Percentiles rank a stretch among this genome's conserved stretches.
These are phyloP conservation scores for Echinops telfairi DNA, from an alignment of 2,113 vertebrate genomes.

Conservation along the genomic window DNA sequence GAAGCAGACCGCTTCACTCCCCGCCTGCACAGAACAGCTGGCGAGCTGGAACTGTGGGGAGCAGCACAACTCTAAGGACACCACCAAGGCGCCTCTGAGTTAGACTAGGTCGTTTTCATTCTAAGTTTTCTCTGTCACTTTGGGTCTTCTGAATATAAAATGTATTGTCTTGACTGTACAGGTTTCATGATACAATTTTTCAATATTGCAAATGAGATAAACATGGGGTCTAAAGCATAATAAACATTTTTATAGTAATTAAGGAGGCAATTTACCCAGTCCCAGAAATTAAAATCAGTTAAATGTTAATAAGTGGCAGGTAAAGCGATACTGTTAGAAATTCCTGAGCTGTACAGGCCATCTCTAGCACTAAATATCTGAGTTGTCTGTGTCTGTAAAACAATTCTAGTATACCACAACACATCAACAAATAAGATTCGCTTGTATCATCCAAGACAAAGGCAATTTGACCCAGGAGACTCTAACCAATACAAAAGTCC, in stretches of 20 bases:
- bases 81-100: not conserved
- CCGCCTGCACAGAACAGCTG: no score
- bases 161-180: constrained; percentile 19
- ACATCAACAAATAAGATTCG: constrained; percentile 63
- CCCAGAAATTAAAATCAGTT: constrained; percentile 21
- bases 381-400: constrained; percentile 62
- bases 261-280: not conserved
- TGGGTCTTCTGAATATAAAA: not conserved
- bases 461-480: constrained; percentile 40
- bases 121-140: not conserved
- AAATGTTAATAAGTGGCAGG: constrained; percentile 3
- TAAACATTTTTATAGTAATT: not conserved
- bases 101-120: not conserved
- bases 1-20: no score
- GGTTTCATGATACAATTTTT: constrained; percentile 23
- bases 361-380: constrained; percentile 56
- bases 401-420: constrained; percentile 21
- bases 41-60: no score
- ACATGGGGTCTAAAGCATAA: constrained; percentile 20
- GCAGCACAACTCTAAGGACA: no score
- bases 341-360: not conserved
- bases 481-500: constrained; percentile 57
- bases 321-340: not conserved
- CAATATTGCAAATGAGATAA: constrained; percentile 25
- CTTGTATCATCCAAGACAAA: constrained; percentile 66